Evolutionary conservation across 1,140 invertebrate species (phyloP).

Genomic region (Venustaconcha ellipsiformis): DNA sequence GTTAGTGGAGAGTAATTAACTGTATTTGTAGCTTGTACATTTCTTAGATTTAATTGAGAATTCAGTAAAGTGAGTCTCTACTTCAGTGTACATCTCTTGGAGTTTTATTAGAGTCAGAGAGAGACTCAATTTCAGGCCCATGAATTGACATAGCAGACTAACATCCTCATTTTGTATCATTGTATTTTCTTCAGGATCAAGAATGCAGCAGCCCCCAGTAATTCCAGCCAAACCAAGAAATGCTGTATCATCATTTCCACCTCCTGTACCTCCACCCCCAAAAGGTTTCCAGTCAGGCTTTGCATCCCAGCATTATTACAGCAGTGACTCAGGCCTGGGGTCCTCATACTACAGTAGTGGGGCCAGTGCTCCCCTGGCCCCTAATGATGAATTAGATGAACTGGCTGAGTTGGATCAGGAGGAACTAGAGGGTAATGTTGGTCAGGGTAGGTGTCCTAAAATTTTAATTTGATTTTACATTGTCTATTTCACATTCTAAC

Average conservation of each 20-base stretch:
- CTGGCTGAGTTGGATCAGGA: constrained; percentile 30
- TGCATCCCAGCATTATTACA: constrained; percentile 29
- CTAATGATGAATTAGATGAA: constrained; percentile 45
- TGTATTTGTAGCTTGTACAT: too few species aligned
- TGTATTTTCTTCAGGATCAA: constrained; percentile 13
- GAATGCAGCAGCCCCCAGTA: constrained; percentile 16
- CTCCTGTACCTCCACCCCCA: constrained; percentile 31
- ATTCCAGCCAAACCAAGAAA: not conserved
- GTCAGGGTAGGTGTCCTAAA: not conserved
- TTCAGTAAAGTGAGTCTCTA: too few species aligned
- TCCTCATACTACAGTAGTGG: constrained; percentile 45
- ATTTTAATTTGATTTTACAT: not conserved
- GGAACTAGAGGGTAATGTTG: constrained; percentile 8
- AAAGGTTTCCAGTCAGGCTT: constrained; percentile 27
- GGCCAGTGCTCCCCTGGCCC: constrained; percentile 30
- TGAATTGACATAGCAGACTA: too few species aligned
- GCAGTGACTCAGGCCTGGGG: constrained; percentile 59
- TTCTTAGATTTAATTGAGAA: too few species aligned
- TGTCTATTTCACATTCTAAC: too few species aligned
- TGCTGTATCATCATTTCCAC: constrained; percentile 5
- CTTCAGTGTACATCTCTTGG: too few species aligned
- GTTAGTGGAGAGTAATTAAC: too few species aligned
- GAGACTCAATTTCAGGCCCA: too few species aligned
- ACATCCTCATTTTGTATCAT: not conserved
- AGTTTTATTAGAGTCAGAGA: too few species aligned